These are phyloP conservation scores for Hanleya hanleyi DNA, from an alignment of 2,888 invertebrate genomes.

Conservation along the genomic window DNA sequence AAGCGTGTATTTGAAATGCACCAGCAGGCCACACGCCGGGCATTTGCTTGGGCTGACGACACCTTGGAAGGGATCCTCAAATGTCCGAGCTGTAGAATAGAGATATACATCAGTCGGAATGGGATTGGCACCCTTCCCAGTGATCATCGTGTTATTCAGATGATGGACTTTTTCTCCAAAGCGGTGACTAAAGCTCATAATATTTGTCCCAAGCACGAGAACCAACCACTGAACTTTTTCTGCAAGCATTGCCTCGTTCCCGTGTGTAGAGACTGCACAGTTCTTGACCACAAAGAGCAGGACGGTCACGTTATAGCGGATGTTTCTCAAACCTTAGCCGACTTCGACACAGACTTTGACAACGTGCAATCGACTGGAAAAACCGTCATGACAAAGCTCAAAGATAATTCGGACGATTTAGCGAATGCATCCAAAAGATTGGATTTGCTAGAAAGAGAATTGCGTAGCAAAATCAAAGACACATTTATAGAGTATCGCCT, in stretches of 20 bases:
- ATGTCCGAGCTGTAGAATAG: constrained; percentile 65
- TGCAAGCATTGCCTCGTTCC: constrained; percentile 61
- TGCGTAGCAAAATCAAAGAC: constrained; percentile 58
- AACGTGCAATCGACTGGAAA: constrained; percentile 24
- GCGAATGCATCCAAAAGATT: constrained; percentile 64
- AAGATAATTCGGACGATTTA: constrained; percentile 52
- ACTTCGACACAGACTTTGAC: constrained; percentile 54
- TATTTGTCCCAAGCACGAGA: constrained; percentile 61
- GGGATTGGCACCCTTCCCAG: constrained; percentile 60
- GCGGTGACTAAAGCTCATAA: constrained; percentile 59
- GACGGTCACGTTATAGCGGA: constrained; percentile 61
- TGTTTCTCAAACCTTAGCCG: constrained; percentile 54
- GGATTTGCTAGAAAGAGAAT: constrained; percentile 58
- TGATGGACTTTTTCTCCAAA: constrained; percentile 63
- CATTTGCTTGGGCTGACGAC: constrained; percentile 50
- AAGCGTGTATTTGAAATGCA: constrained; percentile 62
- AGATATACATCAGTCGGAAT: constrained; percentile 58
- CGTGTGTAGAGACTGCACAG: constrained; percentile 65
- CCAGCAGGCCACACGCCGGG: constrained; percentile 50
- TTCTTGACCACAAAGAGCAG: constrained; percentile 63
- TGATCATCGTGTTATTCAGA: constrained; percentile 66
- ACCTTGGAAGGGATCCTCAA: constrained; percentile 58
- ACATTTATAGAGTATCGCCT: constrained; percentile 66
- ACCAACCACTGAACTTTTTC: constrained; percentile 64
- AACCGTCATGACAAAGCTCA: constrained; percentile 53